Evolutionary conservation across 92 coral and sea anemone genomes (phyloP).

Genomic region (Siderastrea siderea): DNA sequence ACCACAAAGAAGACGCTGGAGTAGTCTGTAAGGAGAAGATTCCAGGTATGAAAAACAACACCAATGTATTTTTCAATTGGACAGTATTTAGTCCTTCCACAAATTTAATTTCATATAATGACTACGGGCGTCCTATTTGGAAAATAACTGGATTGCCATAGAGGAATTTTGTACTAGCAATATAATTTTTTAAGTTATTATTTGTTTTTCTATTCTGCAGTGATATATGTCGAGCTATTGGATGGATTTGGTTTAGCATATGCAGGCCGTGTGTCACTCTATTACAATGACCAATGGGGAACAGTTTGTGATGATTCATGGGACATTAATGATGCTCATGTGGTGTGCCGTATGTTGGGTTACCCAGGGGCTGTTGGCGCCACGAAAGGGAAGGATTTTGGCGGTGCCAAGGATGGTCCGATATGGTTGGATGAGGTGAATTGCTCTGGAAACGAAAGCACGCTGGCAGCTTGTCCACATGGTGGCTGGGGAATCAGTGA

Average conservation of each 20-base stretch:
- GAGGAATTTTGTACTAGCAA: too few relatives aligned
- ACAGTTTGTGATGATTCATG: constrained; percentile 67
- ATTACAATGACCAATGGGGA: constrained; percentile 59
- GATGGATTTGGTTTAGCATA: constrained; percentile 27
- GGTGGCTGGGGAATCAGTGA: constrained; percentile 43
- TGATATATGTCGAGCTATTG: constrained; percentile 18
- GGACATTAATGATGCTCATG: constrained; percentile 70
- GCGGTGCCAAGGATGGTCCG: constrained; percentile 45
- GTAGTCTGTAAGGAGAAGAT: constrained; percentile 51
- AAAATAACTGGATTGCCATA: too few relatives aligned
- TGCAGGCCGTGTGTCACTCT: constrained; percentile 64
- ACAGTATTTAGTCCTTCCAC: neutral
- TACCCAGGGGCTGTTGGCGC: constrained; percentile 35
- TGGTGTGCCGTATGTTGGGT: constrained; percentile 76
- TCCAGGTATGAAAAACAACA: constrained; percentile 23
- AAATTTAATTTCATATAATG: too few relatives aligned
- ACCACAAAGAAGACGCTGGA: constrained; percentile 66
- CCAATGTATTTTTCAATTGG: neutral
- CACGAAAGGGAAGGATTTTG: constrained; percentile 12
- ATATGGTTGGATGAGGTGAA: constrained; percentile 75
- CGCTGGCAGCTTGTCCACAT: constrained; percentile 63
- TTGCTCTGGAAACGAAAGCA: constrained; percentile 74
- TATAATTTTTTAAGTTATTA: too few relatives aligned
- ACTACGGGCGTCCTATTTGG: too few relatives aligned
- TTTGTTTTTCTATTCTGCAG: neutral